Conservation (phyloP, 2,888 invertebrate genomes). For the Tenodera sinensis region DNA sequence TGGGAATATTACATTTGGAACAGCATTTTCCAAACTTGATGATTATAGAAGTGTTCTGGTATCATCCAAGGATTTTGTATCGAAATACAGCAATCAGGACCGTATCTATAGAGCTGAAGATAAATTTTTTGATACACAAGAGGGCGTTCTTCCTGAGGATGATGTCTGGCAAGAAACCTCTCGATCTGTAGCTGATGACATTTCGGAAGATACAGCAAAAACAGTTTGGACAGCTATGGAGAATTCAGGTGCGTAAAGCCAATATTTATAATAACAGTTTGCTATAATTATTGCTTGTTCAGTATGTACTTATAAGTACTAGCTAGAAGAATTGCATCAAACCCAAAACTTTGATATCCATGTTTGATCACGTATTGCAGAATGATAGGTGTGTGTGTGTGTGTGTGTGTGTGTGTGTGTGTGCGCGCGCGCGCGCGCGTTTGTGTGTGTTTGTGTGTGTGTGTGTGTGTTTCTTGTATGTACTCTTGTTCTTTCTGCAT, state of each 20-base stretch:
- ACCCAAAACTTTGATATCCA: too few species aligned
- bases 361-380: too few species aligned
- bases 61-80: neutral
- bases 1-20: neutral
- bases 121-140: neutral
- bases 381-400: too few species aligned
- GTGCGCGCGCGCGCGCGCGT: too few species aligned
- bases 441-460: too few species aligned
- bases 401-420: too few species aligned
- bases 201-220: neutral
- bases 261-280: too few species aligned
- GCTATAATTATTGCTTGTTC: too few species aligned
- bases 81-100: neutral
- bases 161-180: neutral
- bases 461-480: too few species aligned
- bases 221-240: neutral
- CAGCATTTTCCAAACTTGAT: neutral
- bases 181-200: neutral
- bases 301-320: too few species aligned
- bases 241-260: neutral
- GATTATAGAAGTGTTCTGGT: neutral
- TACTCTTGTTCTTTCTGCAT: too few species aligned
- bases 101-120: neutral
- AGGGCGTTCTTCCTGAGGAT: neutral
- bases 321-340: too few species aligned